phyloP scores from a whole-genome alignment of 2,888 invertebrate genomes.

The Ditula angustiorana region DNA sequence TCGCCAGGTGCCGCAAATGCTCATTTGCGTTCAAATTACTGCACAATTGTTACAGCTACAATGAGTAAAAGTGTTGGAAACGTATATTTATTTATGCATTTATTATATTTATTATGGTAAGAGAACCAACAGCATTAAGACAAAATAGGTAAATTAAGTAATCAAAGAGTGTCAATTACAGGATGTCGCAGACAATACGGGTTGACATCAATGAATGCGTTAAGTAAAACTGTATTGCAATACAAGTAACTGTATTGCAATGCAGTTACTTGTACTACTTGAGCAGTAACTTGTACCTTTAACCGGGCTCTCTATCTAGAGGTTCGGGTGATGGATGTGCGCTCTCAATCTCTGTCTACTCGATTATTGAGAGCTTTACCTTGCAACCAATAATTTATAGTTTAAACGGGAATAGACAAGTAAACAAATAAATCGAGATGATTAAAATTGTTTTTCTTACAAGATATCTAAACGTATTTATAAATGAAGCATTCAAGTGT shows the following conservation, averaged over 20 bases:
- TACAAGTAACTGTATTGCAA: neutral
- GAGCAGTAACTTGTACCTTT: constrained; percentile 4
- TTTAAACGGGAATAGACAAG: constrained; percentile 22
- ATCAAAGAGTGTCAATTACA: no score
- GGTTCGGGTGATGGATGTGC: constrained; percentile 60
- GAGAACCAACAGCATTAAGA: no score
- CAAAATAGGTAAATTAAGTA: no score
- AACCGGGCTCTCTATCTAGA: neutral
- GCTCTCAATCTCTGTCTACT: constrained; percentile 70
- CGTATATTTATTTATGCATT: no score
- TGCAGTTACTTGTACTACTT: no score
- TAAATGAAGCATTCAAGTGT: neutral
- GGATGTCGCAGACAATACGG: no score
- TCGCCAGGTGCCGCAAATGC: no score
- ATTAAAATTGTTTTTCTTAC: neutral
- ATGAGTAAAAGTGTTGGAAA: no score
- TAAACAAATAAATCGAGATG: constrained; percentile 13
- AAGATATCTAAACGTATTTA: neutral
- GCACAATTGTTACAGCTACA: no score
- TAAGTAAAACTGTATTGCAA: neutral
- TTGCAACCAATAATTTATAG: constrained; percentile 38
- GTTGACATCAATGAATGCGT: neutral
- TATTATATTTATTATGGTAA: no score
- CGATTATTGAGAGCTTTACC: constrained; percentile 66
- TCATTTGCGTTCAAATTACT: no score